Evolutionary conservation across 2,888 invertebrate species (phyloP), one percentile per base, ranked within the genome.

Genomic region (Habroteleia sp.): DNA sequence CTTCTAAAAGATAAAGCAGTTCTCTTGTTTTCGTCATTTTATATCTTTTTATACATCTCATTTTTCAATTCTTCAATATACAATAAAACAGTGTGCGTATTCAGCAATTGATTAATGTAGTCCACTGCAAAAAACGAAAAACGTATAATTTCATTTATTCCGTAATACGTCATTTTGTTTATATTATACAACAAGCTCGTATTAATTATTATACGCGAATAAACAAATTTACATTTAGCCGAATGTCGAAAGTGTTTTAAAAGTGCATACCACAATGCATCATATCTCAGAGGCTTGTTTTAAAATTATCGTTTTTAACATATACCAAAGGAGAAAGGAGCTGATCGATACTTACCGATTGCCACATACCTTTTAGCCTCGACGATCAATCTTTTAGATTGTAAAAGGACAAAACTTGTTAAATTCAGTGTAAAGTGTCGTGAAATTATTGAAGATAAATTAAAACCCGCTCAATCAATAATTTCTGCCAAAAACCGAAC

Each of bases 381-480:
- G 35, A 46, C 54, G 56, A 71, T 71, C 44, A 62, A 54, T 63
- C 52, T 71, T 63, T 41, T 37, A 10, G 31, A 56, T 37, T 41
- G 33, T 11, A 33, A 23, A 42, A 54, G 60, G 31, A 42, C 25
- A 31, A 46, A 54, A 54, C 48, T 68, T 58, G 48, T 39, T 66
- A 25, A 35, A 50, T 58, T 58, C 56, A 39, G 46, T 62, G 50
- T 52, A 71, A 63, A 63, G 41, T 48, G 41, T 39, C 50, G 14
- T 14, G 25, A 16, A 50, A 56, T 23, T 25, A 11, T n/a, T 35
- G 27, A 6, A 37, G 29, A 66, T 65, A 65, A 52, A 66, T 66
- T 66, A 54, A 52, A 56, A 65, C 20, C 16, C 54, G 41, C 20
- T 66, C 46, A 66, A 54, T 56, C 46, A 56, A 66, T 52, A 65